Conservation (phyloP, 1,140 invertebrate genomes). For the Aphaenogaster ashmeadi region DNA sequence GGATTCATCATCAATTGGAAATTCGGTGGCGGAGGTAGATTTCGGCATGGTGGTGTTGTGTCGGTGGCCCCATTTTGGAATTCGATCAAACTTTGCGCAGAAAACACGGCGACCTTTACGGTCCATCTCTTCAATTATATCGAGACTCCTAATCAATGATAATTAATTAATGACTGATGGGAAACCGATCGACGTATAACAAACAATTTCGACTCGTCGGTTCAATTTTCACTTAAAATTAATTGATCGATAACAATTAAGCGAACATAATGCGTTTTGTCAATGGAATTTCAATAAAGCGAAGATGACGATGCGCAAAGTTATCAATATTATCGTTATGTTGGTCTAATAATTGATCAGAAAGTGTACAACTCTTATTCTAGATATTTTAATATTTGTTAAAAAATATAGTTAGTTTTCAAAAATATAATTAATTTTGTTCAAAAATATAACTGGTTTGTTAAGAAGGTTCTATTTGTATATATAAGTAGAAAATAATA, state of each 20-base stretch:
- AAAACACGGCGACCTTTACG: constrained; percentile 29
- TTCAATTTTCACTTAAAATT: neutral
- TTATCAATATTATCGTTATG: neutral
- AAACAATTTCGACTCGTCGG: constrained; percentile 17
- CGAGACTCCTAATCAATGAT: constrained; percentile 25
- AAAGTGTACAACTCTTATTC: neutral
- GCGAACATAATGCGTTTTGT: neutral
- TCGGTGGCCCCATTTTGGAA: constrained; percentile 19
- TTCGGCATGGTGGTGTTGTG: neutral
- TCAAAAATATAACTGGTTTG: no score
- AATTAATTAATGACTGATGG: constrained; percentile 23
- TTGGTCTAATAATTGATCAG: neutral
- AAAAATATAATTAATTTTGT: no score
- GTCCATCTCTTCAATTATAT: constrained; percentile 2
- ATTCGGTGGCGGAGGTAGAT: neutral
- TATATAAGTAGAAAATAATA: neutral
- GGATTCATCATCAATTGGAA: constrained; percentile 4
- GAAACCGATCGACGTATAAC: constrained; percentile 13
- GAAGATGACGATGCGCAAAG: neutral
- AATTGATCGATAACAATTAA: constrained; percentile 43
- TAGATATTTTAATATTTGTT: neutral
- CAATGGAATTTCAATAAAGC: constrained; percentile 7
- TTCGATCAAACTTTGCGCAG: constrained; percentile 42
- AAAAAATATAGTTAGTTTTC: no score
- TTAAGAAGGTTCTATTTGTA: no score